Conservation (phyloP, 2,113 vertebrate species). For the Elgaria multicarinata region DNA sequence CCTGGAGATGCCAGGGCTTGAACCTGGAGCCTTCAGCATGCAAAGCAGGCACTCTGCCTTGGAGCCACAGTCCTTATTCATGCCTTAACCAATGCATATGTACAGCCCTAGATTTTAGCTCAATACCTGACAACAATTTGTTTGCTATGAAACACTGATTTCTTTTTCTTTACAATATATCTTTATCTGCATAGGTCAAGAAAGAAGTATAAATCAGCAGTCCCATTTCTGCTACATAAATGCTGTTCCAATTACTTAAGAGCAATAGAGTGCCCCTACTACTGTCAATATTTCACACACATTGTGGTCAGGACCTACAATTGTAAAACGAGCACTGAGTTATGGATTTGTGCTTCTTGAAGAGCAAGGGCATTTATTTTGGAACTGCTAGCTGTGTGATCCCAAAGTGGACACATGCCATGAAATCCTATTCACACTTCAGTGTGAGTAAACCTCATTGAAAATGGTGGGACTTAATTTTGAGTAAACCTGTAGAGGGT, state of each 20-base stretch:
- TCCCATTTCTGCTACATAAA: slow-evolving; percentile 3
- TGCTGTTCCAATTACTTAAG: background rate
- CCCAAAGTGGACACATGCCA: fast-evolving
- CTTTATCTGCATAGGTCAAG: background rate
- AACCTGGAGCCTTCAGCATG: too few species aligned
- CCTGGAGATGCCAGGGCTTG: too few species aligned
- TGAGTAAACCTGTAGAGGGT: too few species aligned
- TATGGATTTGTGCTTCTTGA: slow-evolving; percentile 46
- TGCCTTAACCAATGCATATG: too few species aligned
- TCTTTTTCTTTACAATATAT: background rate
- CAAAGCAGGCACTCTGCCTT: too few species aligned
- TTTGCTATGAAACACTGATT: background rate
- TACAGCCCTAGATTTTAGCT: too few species aligned
- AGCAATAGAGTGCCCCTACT: background rate
- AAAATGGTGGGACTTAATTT: too few species aligned
- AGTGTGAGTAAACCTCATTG: too few species aligned
- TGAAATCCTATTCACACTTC: too few species aligned
- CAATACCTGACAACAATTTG: background rate
- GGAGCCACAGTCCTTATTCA: too few species aligned
- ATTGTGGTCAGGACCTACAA: slow-evolving; percentile 16
- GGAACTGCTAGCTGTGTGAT: background rate
- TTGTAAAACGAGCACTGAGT: slow-evolving; percentile 40
- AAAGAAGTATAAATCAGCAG: slow-evolving; percentile 23
- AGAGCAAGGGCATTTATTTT: slow-evolving; percentile 38
- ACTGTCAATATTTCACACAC: slow-evolving; percentile 34